Percentiles rank a stretch among this genome's conserved stretches.
These are phyloP conservation scores for Phalacrocorax brasilianus DNA, from an alignment of 2,113 vertebrate genomes.

Conservation along the genomic window DNA sequence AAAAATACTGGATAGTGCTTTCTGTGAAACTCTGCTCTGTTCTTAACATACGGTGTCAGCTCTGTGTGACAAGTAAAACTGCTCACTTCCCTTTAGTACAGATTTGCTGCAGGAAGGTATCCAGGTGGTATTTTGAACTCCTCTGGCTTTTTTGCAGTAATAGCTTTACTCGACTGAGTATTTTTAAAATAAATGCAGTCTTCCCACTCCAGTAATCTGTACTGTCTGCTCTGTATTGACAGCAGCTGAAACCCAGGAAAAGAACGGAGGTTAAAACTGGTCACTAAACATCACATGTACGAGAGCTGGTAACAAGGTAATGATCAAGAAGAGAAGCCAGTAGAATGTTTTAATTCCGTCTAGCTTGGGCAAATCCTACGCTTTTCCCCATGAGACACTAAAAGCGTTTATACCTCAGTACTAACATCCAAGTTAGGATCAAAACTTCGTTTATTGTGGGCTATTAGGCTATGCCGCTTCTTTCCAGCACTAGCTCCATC, in stretches of 20 bases:
- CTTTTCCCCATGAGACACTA: neutral
- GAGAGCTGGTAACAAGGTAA: neutral
- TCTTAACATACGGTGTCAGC: rapidly evolving
- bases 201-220: neutral
- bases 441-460: neutral
- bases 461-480: neutral
- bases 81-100: neutral
- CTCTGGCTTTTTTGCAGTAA: neutral
- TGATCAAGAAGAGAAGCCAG: neutral
- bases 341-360: neutral
- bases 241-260: neutral
- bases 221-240: neutral
- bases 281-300: neutral
- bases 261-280: neutral
- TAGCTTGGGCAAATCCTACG: neutral
- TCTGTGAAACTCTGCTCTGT: neutral
- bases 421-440: neutral
- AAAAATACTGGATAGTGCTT: neutral
- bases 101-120: neutral
- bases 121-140: neutral
- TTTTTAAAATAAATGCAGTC: neutral
- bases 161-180: neutral
- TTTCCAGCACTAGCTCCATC: neutral
- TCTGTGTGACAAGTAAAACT: neutral
- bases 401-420: neutral